These are phyloP conservation scores for Odocoileus virginianus DNA, from an alignment of 2,113 vertebrate genomes.

Conservation along the genomic window DNA sequence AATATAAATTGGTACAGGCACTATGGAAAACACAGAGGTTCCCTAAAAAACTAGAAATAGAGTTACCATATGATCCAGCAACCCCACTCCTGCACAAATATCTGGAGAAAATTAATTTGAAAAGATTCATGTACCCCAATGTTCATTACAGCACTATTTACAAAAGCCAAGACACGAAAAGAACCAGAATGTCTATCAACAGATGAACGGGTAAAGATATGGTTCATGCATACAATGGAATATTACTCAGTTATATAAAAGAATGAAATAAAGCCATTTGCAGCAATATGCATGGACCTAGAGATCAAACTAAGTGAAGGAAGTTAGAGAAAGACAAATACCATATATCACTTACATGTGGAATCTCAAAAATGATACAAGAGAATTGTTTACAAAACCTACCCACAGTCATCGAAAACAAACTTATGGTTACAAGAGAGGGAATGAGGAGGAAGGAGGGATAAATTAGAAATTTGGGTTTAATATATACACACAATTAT, in stretches of 20 bases:
- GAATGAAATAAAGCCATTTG: background rate
- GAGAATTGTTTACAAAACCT: background rate
- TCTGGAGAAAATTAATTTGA: background rate
- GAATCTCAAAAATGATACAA: background rate
- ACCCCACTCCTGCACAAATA: background rate
- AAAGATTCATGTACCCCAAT: background rate
- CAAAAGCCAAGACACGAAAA: background rate
- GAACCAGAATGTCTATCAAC: background rate
- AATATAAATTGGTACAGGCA: background rate
- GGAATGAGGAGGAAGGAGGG: background rate
- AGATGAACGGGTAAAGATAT: background rate
- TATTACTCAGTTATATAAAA: background rate
- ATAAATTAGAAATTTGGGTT: background rate
- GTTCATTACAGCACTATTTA: background rate
- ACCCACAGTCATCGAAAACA: background rate
- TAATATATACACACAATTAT: background rate
- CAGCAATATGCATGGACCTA: background rate
- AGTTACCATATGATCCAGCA: background rate
- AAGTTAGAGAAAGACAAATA: background rate
- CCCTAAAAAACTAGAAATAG: background rate
- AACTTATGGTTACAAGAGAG: background rate
- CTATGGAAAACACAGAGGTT: background rate
- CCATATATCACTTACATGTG: background rate
- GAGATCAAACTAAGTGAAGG: background rate
- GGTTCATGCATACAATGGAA: background rate